A percentile compares a stretch with the other conserved stretches of the same genome.
Conservation (phyloP, 2,888 invertebrate species). For the Lymantria monacha region DNA sequence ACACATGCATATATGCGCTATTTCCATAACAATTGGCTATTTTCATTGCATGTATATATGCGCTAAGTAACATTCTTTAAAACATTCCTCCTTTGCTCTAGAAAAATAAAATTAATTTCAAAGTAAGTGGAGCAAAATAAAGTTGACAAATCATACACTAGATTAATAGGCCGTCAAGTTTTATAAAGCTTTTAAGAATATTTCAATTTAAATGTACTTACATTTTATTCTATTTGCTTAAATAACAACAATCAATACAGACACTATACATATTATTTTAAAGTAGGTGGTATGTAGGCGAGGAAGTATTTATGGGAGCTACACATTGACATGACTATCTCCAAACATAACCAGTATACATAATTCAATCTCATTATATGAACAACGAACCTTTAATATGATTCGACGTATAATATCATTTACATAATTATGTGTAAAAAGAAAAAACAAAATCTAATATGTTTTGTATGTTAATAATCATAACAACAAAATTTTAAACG, state of each 20-base stretch:
- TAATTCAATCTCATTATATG: conserved; percentile 45
- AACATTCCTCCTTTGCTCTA: no score
- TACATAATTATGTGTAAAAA: conserved; percentile 16
- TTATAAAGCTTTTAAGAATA: no score
- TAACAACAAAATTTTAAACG: not conserved
- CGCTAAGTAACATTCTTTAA: no score
- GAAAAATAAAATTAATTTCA: no score
- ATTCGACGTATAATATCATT: conserved; percentile 26
- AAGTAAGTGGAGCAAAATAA: no score
- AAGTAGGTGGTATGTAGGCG: conserved; percentile 57
- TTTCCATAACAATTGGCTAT: no score
- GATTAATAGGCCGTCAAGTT: no score
- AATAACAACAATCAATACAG: not conserved
- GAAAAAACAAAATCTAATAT: not conserved
- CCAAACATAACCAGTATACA: conserved; percentile 42
- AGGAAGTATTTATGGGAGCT: conserved; percentile 25
- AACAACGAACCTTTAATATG: conserved; percentile 46
- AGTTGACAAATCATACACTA: no score
- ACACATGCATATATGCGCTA: no score
- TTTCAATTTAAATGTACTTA: no score
- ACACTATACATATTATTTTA: not conserved
- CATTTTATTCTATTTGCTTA: not conserved
- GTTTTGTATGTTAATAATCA: not conserved
- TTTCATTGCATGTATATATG: no score
- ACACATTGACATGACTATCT: conserved; percentile 33